Evolutionary conservation across 2,113 vertebrate genomes (phyloP), one percentile per base, ranked within the genome.

Genomic region (Myodes glareolus): DNA sequence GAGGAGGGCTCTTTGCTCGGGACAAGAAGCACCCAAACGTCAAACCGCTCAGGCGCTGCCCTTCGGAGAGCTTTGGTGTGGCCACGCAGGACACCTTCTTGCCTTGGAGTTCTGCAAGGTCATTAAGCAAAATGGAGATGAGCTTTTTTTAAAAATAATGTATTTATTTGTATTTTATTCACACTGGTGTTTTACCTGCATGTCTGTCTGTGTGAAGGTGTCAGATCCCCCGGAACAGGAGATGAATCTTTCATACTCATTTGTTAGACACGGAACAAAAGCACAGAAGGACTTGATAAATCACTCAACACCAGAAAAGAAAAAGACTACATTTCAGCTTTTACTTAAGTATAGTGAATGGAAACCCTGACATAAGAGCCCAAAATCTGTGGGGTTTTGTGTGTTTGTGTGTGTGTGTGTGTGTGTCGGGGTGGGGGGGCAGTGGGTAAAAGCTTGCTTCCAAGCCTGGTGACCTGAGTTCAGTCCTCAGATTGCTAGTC

Each of bases 1-100:
- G 98, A 95, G 99, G 99, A 39, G 99, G 99, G 95, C 98, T 99
- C 98, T 98, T 99, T 94, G 99, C 99, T 98, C 99, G 98, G 93
- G 99, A 99, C 91, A 99, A 99, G 98, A 99, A 99, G 97, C 99
- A 99, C 92, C 99, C 99, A 72, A 99, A 99, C 5, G 99, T 99
- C 97, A 99, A 98, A 97, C 99, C 99, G 98, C 99, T 99, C 76
- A 99, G 98, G 27, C 99, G 99, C 95, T 99, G 99, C 67, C 99
- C 99, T 94, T 99, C 99, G 0, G 98, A 99, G 16, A 99, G 98
- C 91, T 98, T 99, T 76, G 98, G 97, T 63, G 98, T 36, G 78
- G 97, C 96, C 61, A 97, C 92, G 65, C 95, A 84, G n/a, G 97
- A 98, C 39, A 92, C 68, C 36, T 98, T 98, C 98, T 98, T 99